These are phyloP conservation scores for Acomys russatus DNA, from an alignment of 2,797 vertebrate genomes.

Conservation along the genomic window DNA sequence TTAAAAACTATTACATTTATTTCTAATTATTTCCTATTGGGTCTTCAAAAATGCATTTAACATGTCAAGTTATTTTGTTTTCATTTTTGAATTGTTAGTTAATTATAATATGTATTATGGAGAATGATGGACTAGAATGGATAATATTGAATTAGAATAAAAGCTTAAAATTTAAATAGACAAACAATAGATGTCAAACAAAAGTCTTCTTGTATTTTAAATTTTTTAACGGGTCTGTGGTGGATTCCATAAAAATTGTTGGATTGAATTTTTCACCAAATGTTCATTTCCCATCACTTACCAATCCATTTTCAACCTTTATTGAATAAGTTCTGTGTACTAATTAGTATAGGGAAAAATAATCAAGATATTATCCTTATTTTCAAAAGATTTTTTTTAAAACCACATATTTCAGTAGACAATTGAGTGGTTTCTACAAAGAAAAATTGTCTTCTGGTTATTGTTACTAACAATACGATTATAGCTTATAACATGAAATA, in stretches of 20 bases:
- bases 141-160: conserved; percentile 68
- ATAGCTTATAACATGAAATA: conserved; percentile 75
- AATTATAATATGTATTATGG: conserved; percentile 57
- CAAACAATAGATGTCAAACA: conserved; percentile 53
- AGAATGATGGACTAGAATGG: conserved; percentile 51
- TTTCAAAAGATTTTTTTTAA: conserved; percentile 64
- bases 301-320: conserved; percentile 70
- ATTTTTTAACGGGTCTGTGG: conserved; percentile 35
- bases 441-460: conserved; percentile 67
- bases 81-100: conserved; percentile 57
- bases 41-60: conserved; percentile 57
- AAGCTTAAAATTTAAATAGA: conserved; percentile 65
- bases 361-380: conserved; percentile 55
- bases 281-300: conserved; percentile 56
- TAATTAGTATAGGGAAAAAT: conserved; percentile 56
- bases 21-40: conserved; percentile 60
- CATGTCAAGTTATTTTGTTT: conserved; percentile 64
- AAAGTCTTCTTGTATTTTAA: conserved; percentile 46
- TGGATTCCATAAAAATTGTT: conserved; percentile 41
- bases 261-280: conserved; percentile 63
- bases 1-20: conserved; percentile 62
- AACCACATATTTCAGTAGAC: conserved; percentile 63
- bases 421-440: conserved; percentile 67
- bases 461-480: conserved; percentile 63
- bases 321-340: conserved; percentile 42